These are phyloP conservation scores for Rousettus madagascariensis DNA, from an alignment of 2,797 vertebrate species.

Conservation along the genomic window DNA sequence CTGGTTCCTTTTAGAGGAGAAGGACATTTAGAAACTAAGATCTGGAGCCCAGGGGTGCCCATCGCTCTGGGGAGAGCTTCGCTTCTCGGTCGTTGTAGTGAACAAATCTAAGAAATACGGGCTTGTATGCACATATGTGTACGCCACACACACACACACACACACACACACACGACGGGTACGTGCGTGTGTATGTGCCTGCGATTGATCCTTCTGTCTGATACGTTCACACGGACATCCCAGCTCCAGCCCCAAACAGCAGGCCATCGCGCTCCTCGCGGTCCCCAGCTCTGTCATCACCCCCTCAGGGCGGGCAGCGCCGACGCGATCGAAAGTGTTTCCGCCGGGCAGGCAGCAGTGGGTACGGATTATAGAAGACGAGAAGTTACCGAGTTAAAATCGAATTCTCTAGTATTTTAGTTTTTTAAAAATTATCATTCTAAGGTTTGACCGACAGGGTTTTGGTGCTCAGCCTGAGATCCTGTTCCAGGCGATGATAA, in stretches of 20 bases:
- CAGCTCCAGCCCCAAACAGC: neutral
- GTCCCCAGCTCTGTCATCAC: neutral
- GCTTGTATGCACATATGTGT: neutral
- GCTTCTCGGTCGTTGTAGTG: neutral
- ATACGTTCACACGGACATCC: neutral
- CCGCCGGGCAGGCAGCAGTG: neutral
- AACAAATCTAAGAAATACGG: neutral
- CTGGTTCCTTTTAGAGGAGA: neutral
- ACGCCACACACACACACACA: no score
- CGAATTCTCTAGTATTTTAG: neutral
- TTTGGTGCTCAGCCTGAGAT: conserved; percentile 3
- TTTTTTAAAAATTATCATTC: neutral
- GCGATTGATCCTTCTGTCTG: neutral
- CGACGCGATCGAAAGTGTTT: neutral
- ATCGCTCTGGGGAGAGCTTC: neutral
- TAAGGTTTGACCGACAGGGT: neutral
- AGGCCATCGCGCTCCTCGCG: neutral
- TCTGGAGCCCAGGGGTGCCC: neutral
- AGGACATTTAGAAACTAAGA: neutral
- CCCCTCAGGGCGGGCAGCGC: neutral
- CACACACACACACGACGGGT: neutral
- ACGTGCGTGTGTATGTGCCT: neutral
- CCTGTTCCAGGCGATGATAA: neutral
- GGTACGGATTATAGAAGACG: neutral
- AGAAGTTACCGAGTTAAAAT: neutral